Evolutionary conservation across 2,888 invertebrate genomes (phyloP).

Genomic region (Pimpla rufipes): DNA sequence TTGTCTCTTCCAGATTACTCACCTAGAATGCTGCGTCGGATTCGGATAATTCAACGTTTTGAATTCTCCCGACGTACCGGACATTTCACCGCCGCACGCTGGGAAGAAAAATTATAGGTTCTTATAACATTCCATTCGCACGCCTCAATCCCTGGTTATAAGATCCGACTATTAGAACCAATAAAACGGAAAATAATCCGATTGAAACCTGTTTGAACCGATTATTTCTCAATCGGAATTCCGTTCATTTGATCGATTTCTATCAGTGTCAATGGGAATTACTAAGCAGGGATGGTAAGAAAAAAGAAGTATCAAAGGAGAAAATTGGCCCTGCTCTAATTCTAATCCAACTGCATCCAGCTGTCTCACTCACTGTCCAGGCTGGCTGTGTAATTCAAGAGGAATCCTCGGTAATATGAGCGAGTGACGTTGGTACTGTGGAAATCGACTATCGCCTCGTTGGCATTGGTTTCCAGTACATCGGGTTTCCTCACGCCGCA

Average conservation of each 20-base stretch:
- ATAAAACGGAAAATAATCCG: too few relatives aligned
- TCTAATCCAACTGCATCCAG: too few relatives aligned
- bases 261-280: too few relatives aligned
- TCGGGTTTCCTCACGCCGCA: conserved; percentile 85
- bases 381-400: conserved; percentile 88
- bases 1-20: neutral
- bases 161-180: too few relatives aligned
- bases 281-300: too few relatives aligned
- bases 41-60: conserved; percentile 91
- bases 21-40: conserved; percentile 58
- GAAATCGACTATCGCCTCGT: conserved; percentile 87
- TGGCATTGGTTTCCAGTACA: conserved; percentile 85
- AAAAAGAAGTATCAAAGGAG: too few relatives aligned
- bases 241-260: too few relatives aligned
- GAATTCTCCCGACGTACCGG: conserved; percentile 89
- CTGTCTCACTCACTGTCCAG: conserved; percentile 83
- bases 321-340: too few relatives aligned
- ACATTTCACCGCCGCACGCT: conserved; percentile 90
- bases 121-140: neutral
- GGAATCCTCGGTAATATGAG: conserved; percentile 87
- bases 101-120: conserved; percentile 67
- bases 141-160: too few relatives aligned
- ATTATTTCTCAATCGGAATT: neutral
- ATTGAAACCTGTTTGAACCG: too few relatives aligned
- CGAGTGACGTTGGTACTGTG: conserved; percentile 84